These are phyloP conservation scores for Archocentrus centrarchus DNA, from an alignment of 2,113 vertebrate genomes.

Conservation along the genomic window DNA sequence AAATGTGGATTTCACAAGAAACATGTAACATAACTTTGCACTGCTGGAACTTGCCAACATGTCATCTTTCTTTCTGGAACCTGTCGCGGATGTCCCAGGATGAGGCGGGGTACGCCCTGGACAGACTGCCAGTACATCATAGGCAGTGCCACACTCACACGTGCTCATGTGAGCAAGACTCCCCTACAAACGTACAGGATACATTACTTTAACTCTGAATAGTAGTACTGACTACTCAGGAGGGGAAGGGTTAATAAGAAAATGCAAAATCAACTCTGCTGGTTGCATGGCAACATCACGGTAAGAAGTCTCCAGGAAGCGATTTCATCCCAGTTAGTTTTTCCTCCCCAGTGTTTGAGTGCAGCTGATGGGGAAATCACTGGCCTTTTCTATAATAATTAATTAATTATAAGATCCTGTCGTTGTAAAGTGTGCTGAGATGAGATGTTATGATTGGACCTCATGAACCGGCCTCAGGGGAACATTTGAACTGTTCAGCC, in stretches of 20 bases:
- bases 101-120: too few species aligned
- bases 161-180: not conserved
- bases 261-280: not conserved
- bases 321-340: not conserved
- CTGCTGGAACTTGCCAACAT: too few species aligned
- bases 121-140: too few species aligned
- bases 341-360: too few species aligned
- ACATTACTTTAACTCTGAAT: not conserved
- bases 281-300: accelerated
- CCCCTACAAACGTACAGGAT: not conserved
- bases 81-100: too few species aligned
- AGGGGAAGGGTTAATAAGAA: not conserved
- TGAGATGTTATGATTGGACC: not conserved
- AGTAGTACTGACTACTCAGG: not conserved
- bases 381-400: accelerated
- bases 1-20: too few species aligned
- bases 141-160: too few species aligned
- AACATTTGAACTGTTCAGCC: not conserved
- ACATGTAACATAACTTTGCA: too few species aligned
- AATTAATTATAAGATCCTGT: accelerated
- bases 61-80: too few species aligned
- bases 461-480: accelerated
- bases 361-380: accelerated
- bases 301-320: not conserved
- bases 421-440: not conserved